A percentile compares a stretch with the other conserved stretches of the same genome.
phyloP scores from a whole-genome alignment of 2,888 invertebrate species.

The Heliconius cydno region DNA sequence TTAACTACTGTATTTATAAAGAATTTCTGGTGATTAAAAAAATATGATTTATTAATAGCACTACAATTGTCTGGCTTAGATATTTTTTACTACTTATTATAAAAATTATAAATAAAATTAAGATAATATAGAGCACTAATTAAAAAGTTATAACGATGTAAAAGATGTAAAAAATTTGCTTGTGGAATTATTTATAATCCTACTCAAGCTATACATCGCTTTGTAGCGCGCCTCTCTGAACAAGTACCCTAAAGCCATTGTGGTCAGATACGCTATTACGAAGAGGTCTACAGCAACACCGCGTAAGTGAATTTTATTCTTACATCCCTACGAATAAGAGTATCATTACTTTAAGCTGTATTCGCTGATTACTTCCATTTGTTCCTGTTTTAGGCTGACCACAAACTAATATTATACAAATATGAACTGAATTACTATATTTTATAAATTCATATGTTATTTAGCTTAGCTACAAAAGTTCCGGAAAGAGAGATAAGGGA shows the following conservation, averaged over 20 bases:
- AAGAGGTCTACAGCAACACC: slow-evolving; percentile 21
- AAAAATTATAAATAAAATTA: too few species aligned
- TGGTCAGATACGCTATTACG: slow-evolving; percentile 43
- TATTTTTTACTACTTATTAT: too few species aligned
- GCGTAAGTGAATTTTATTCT: slow-evolving; percentile 31
- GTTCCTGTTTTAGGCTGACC: slow-evolving; percentile 36
- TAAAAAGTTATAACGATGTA: not conserved
- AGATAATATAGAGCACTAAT: not conserved
- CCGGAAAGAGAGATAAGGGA: too few species aligned
- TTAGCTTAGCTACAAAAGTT: not conserved
- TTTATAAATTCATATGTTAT: slow-evolving; percentile 35
- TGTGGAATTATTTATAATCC: too few species aligned
- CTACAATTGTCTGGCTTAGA: too few species aligned
- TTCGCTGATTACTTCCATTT: slow-evolving; percentile 29
- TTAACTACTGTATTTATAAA: not conserved
- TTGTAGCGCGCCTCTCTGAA: not conserved
- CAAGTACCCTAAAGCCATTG: slow-evolving; percentile 37
- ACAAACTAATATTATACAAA: slow-evolving; percentile 44
- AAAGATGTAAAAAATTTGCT: too few species aligned
- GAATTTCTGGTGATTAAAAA: not conserved
- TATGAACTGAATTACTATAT: slow-evolving; percentile 38
- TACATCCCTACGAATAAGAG: slow-evolving; percentile 16
- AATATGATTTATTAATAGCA: too few species aligned
- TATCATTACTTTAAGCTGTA: slow-evolving; percentile 16
- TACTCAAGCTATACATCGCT: slow-evolving; percentile 2